Evolutionary conservation across 2,797 vertebrate genomes (phyloP).

Genomic region (Liparis tanakae): DNA sequence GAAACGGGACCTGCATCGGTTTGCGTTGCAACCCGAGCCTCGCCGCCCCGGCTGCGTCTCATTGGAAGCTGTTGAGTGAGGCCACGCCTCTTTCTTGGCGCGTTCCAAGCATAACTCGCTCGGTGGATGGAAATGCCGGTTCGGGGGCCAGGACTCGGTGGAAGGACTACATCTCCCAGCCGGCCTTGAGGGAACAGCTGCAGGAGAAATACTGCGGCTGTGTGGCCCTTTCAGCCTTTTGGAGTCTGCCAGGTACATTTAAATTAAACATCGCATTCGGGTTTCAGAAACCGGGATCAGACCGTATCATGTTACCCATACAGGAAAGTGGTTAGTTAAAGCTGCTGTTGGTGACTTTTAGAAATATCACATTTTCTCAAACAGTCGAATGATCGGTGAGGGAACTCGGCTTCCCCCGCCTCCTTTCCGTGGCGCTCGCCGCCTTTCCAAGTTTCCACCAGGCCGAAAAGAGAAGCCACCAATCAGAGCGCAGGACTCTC

Average conservation of each 20-base stretch:
- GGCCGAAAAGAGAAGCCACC: background rate
- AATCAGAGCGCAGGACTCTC: background rate
- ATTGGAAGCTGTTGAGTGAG: constrained; percentile 32
- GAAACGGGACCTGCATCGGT: constrained; percentile 28
- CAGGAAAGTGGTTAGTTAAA: background rate
- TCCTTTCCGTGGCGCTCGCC: no score
- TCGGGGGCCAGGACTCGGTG: constrained; percentile 14
- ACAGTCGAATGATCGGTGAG: background rate
- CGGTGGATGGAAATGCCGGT: constrained; percentile 29
- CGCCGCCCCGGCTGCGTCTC: constrained; percentile 23
- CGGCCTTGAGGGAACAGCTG: constrained; percentile 11
- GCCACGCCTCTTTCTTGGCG: constrained; percentile 22
- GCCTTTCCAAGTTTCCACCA: background rate
- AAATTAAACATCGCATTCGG: background rate
- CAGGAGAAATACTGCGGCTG: constrained; percentile 1
- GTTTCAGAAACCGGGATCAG: background rate
- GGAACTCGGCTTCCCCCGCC: background rate
- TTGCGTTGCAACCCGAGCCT: constrained; percentile 35
- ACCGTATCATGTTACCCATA: background rate
- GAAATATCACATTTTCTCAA: background rate
- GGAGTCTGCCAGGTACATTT: background rate
- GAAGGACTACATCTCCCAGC: constrained; percentile 41
- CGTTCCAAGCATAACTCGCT: constrained; percentile 9
- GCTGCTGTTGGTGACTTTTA: background rate
- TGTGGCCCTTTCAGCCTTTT: background rate